Evolutionary conservation across 2,797 vertebrate genomes (phyloP), one percentile per base, ranked within the genome.

Genomic region (Eulemur coronatus): DNA sequence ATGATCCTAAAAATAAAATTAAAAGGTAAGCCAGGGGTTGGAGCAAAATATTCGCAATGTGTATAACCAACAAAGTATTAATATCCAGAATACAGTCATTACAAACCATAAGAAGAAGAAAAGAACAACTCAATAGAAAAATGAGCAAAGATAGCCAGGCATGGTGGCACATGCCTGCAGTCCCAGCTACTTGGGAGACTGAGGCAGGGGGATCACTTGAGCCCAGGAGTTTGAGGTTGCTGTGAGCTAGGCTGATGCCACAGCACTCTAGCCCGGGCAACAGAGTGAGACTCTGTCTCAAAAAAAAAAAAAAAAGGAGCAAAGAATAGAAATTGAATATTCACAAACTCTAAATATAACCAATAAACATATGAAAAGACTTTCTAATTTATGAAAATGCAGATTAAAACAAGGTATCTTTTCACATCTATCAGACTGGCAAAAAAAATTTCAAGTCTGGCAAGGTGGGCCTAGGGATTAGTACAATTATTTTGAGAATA

Each of bases 361-460:
- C 90, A 84, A 81, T 84, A 95, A 95, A 84, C 30, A 79, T 35
- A 57, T 28, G 22, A 92, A 75, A 97, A 52, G 22, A 33, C 61
- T 63, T 72, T 67, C 61, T 85, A 90, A 87, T 67, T 92, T 95
- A 73, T 91, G 52, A 86, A 96, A 96, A 93, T 73, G 67, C 43
- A 96, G 94, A 92, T 61, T 84, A 95, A 96, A 96, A 79, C 7
- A 90, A 97, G 48, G 52, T 85, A 95, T 57, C 70, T 78, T 67
- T 69, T 84, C 46, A 52, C 35, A 92, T 87, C 65, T 72, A 69
- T n/a, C 57, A 93, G 48, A 91, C 24, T 75, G n/a, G 81, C 33
- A 69, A 93, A 96, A 35, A 24, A 18, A 20, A 11, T 28, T 82
- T 81, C 89, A 93, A 93, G 57, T 48, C 70, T 84, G 38, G 30